A percentile compares a stretch with the other conserved stretches of the same genome.
Evolutionary conservation across 1,140 invertebrate genomes (phyloP).

Genomic region (Trissolcus basalis): DNA sequence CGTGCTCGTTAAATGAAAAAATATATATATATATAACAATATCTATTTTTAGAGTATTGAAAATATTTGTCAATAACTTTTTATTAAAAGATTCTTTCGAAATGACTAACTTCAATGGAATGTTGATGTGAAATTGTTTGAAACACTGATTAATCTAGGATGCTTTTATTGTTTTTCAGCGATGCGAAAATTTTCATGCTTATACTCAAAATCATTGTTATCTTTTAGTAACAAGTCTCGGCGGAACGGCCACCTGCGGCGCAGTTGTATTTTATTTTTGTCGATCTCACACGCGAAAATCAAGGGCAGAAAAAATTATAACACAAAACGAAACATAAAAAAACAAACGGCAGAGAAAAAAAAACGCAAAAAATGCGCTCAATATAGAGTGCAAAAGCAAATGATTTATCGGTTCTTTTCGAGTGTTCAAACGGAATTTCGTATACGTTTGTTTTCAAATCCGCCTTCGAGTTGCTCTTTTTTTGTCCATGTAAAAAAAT

Average conservation of each 20-base stretch:
- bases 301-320: constrained; percentile 49
- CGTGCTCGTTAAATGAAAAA: too few species aligned
- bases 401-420: constrained; percentile 52
- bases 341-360: constrained; percentile 17
- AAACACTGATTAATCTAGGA: too few species aligned
- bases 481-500: constrained; percentile 8
- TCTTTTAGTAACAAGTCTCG: constrained; percentile 41
- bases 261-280: constrained; percentile 38
- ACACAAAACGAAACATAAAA: constrained; percentile 33
- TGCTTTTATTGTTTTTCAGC: not conserved
- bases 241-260: constrained; percentile 30
- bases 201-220: constrained; percentile 40
- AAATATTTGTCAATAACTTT: too few species aligned
- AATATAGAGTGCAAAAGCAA: constrained; percentile 39
- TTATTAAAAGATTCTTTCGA: too few species aligned
- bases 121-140: too few species aligned
- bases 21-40: too few species aligned
- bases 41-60: too few species aligned
- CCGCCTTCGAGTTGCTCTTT: constrained; percentile 15
- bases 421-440: constrained; percentile 19
- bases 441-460: constrained; percentile 44
- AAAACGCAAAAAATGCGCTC: constrained; percentile 22
- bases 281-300: constrained; percentile 19
- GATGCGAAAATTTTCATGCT: not conserved
- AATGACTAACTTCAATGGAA: too few species aligned